A percentile compares a stretch with the other conserved stretches of the same genome.
These are phyloP conservation scores for Synanthedon andrenaeformis DNA, from an alignment of 2,888 invertebrate species.

Conservation along the genomic window DNA sequence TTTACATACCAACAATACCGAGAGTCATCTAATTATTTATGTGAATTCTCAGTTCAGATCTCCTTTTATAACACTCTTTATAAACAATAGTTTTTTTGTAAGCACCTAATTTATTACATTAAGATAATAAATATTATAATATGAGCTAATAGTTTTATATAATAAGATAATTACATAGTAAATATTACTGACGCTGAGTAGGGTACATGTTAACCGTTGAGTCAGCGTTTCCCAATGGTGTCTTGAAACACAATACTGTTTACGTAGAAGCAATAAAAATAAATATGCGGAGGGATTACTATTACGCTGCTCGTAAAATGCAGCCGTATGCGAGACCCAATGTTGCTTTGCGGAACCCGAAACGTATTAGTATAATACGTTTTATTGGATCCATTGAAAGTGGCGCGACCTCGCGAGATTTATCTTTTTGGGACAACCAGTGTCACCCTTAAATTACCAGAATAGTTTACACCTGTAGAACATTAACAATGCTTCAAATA, in stretches of 20 bases:
- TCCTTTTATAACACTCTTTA: too few species aligned
- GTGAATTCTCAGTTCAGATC: too few species aligned
- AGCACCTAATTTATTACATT: too few species aligned
- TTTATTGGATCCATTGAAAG: neutral
- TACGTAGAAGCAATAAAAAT: constrained; percentile 28
- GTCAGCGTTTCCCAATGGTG: neutral
- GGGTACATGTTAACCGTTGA: neutral
- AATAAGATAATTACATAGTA: too few species aligned
- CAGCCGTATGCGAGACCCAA: constrained; percentile 1
- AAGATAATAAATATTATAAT: too few species aligned
- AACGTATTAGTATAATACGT: neutral
- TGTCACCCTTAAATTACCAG: too few species aligned
- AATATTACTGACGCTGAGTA: too few species aligned
- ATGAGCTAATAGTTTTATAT: too few species aligned
- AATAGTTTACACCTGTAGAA: neutral
- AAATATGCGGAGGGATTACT: constrained; percentile 28
- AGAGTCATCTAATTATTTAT: too few species aligned
- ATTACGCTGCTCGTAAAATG: constrained; percentile 11
- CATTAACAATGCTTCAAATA: neutral
- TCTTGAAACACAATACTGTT: neutral
- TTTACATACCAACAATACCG: too few species aligned
- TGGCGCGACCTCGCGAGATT: neutral
- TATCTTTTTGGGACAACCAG: neutral
- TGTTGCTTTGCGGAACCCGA: neutral
- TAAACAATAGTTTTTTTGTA: too few species aligned